These are phyloP conservation scores for Pterophyllum scalare DNA, from an alignment of 2,113 vertebrate genomes.

Conservation along the genomic window DNA sequence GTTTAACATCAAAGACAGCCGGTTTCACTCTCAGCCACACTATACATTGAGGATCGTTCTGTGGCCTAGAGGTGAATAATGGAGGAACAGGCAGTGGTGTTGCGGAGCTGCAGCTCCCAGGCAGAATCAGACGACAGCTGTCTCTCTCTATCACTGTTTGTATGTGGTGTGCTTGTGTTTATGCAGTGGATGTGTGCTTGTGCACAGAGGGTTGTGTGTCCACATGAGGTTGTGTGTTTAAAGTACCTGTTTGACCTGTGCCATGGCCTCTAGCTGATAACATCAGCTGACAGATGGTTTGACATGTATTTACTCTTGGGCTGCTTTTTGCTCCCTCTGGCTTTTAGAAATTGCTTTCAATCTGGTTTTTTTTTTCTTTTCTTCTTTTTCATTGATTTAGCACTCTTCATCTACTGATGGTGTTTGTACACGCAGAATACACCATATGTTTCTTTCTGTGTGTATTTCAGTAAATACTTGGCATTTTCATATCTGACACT, in stretches of 20 bases:
- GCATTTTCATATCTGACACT: neutral
- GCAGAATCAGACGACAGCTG: slow-evolving; percentile 60
- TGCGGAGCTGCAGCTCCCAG: slow-evolving; percentile 45
- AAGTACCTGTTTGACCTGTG: slow-evolving; percentile 68
- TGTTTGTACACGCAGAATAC: neutral
- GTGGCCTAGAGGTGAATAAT: slow-evolving; percentile 55
- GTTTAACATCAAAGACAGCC: slow-evolving; percentile 52
- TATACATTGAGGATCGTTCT: slow-evolving; percentile 54
- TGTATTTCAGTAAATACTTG: neutral
- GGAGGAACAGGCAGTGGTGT: slow-evolving; percentile 9
- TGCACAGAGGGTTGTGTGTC: slow-evolving; percentile 44
- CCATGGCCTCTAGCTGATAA: slow-evolving; percentile 52
- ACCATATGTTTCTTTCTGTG: neutral
- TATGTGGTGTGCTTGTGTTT: slow-evolving; percentile 12
- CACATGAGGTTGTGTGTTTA: slow-evolving; percentile 34
- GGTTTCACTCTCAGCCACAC: slow-evolving; percentile 39
- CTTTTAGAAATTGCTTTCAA: slow-evolving; percentile 32
- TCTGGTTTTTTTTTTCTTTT: neutral
- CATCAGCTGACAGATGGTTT: slow-evolving; percentile 67
- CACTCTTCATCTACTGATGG: neutral
- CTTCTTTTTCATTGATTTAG: neutral
- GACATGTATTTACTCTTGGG: slow-evolving; percentile 57
- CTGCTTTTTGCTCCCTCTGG: slow-evolving; percentile 4
- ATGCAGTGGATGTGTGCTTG: neutral
- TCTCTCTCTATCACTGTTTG: slow-evolving; percentile 41